Conservation (phyloP, 2,888 invertebrate species). For the Leptopilina drosophilae region DNA sequence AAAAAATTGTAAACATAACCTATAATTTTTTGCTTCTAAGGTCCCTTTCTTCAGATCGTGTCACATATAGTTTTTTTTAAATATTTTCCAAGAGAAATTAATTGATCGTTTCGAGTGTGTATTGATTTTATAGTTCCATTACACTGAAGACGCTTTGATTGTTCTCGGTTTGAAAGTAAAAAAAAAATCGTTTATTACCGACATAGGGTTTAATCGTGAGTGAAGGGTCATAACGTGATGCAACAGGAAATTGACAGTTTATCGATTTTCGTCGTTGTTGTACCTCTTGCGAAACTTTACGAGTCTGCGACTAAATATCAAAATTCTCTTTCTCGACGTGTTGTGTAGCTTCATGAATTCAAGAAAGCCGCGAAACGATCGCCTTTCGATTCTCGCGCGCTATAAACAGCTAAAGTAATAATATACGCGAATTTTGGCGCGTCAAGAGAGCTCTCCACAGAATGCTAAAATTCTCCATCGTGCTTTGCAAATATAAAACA, state of each 20-base stretch:
- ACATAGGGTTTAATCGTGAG: background rate
- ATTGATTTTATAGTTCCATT: conserved; percentile 18
- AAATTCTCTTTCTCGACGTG: background rate
- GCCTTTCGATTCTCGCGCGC: conserved; percentile 31
- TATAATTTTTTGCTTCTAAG: no score
- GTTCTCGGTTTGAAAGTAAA: background rate
- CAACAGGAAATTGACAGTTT: conserved; percentile 40
- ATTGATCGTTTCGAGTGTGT: background rate
- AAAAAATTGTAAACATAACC: no score
- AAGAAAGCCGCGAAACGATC: conserved; percentile 35
- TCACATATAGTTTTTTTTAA: no score
- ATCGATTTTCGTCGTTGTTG: background rate
- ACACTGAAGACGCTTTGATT: conserved; percentile 3
- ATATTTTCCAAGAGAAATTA: no score
- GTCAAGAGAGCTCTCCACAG: background rate
- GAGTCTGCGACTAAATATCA: conserved; percentile 17
- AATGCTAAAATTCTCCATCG: background rate
- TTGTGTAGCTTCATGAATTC: background rate
- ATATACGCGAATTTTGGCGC: conserved; percentile 21
- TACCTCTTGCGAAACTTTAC: conserved; percentile 24
- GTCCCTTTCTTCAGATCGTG: no score
- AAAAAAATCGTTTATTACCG: conserved; percentile 17
- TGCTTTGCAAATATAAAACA: background rate
- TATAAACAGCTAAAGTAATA: conserved; percentile 24
- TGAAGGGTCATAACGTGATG: conserved; percentile 35